These are phyloP conservation scores for Chionis minor DNA, from an alignment of 2,113 vertebrate species.

Conservation along the genomic window DNA sequence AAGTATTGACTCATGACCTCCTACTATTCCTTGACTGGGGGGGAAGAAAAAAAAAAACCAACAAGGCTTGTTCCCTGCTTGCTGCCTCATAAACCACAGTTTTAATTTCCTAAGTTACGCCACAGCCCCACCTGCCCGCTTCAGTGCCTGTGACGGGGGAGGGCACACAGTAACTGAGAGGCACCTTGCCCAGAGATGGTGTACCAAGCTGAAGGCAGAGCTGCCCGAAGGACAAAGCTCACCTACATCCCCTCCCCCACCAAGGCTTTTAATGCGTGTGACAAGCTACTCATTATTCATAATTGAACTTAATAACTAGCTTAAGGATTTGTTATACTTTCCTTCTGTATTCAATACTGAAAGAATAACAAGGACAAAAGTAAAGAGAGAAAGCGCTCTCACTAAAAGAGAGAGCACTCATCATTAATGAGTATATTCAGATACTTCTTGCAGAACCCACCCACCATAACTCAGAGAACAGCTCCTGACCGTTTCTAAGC, in stretches of 20 bases:
- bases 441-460: neutral
- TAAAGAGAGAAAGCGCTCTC: neutral
- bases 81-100: neutral
- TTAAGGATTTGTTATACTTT: neutral
- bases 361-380: neutral
- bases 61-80: neutral
- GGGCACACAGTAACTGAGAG: neutral
- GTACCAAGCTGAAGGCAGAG: neutral
- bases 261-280: neutral
- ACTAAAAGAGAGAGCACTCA: neutral
- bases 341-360: neutral
- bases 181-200: neutral
- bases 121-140: neutral
- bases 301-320: constrained; percentile 22
- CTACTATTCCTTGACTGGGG: neutral
- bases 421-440: neutral
- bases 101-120: neutral
- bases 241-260: neutral
- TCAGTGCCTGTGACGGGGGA: neutral
- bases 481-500: neutral
- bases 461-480: neutral
- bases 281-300: constrained; percentile 3
- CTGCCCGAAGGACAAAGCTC: neutral
- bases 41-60: accelerated
- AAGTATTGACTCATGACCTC: neutral